phyloP scores from a whole-genome alignment of 2,888 invertebrate genomes.

The Germaria angustata region DNA sequence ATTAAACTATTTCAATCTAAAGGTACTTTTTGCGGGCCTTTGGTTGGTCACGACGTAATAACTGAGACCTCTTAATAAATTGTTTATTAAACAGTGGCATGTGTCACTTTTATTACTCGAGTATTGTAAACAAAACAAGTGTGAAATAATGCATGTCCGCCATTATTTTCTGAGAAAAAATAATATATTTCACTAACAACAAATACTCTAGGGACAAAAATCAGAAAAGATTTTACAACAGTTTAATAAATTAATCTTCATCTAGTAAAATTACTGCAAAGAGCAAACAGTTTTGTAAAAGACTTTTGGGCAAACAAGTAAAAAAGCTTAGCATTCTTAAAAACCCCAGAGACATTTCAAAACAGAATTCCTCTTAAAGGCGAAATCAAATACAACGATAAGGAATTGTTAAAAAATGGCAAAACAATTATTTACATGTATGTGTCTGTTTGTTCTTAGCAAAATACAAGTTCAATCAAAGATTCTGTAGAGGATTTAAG shows the following conservation, averaged over 20 bases:
- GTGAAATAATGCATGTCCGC: conserved; percentile 72
- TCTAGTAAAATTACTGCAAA: conserved; percentile 28
- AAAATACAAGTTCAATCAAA: conserved; percentile 7
- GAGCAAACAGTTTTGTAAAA: neutral
- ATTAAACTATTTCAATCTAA: neutral
- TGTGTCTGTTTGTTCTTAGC: conserved; percentile 16
- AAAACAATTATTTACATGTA: conserved; percentile 45
- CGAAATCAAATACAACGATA: conserved; percentile 7
- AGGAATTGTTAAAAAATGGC: conserved; percentile 39
- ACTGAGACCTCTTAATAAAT: conserved; percentile 60
- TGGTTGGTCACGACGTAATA: neutral
- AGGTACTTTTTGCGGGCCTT: neutral
- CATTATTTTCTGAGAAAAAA: conserved; percentile 18
- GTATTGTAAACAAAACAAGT: conserved; percentile 70
- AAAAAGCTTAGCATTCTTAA: conserved; percentile 26
- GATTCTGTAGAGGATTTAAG: conserved; percentile 13
- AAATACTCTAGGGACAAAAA: conserved; percentile 68
- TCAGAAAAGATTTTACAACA: conserved; percentile 67
- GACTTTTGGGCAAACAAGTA: neutral
- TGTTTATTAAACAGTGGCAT: conserved; percentile 75
- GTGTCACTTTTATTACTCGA: conserved; percentile 75
- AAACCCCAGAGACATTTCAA: conserved; percentile 45
- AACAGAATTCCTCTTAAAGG: conserved; percentile 14
- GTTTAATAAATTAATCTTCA: conserved; percentile 61
- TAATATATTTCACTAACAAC: conserved; percentile 44